Base-by-base conservation (phyloP, 2,797 vertebrate species). In the Sciurus vulgaris region DNA sequence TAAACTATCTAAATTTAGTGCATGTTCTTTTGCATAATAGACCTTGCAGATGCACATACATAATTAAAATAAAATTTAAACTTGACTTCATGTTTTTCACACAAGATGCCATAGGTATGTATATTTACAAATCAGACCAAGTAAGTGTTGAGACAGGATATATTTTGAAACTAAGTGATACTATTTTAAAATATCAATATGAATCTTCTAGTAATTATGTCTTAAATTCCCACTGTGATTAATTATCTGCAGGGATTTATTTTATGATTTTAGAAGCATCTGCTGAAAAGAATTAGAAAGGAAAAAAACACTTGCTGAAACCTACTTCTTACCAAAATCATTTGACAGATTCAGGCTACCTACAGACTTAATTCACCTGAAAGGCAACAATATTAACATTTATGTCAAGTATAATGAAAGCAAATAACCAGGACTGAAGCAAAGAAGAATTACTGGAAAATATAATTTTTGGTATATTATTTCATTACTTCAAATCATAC, bases 271-370 rank as follows among this genome's bases (percentile, higher is more conserved):
- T 72, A 77, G 76, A 93, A 77, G n/a, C 33, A 85, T 67, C 30
- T 87, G 35, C 15, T 81, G 41, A 89, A 87, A 94, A 54, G 6
- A 82, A 93, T 70, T 82, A 54, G 33, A 92, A 86, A 86, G 30
- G 20, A 67, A 85, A 72, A 56, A 95, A 92, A 49, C 51, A 70
- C 26, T 91, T 93, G 82, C 12, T 88, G 73, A 95, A 82, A 87
- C 2, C 24, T 59, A 79, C 18, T 87, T 94, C 89, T 95, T 88
- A 94, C 95, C 85, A 87, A 89, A 94, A 85, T 77, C 18, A 74
- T 90, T 81, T 92, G 88, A 95, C 54, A 91, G 86, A 59, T 92
- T 85, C 54, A 93, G 61, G 67, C 20, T 94, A 95, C 54, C 44
- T 91, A 33, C 20, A 95, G n/a, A 82, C 33, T 96, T 15, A 86